Evolutionary conservation across 2,113 vertebrate genomes (phyloP).

Genomic region (Myiagra hebetior): DNA sequence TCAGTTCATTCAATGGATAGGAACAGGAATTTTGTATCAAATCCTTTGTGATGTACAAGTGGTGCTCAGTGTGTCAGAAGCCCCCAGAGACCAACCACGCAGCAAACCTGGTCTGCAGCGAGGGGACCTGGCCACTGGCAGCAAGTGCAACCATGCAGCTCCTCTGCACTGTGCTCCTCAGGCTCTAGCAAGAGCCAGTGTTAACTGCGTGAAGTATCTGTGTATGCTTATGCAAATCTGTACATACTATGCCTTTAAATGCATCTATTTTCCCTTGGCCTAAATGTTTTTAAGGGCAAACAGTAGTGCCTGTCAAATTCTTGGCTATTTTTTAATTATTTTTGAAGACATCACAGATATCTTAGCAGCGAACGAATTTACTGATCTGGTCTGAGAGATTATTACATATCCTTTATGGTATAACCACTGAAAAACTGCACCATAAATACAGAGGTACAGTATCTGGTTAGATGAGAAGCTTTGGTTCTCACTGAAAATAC

Average conservation of each 20-base stretch:
- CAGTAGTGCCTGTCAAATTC: rapidly evolving
- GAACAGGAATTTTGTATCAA: neutral
- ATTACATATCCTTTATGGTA: neutral
- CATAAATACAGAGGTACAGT: neutral
- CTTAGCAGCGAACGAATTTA: neutral
- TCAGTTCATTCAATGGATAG: neutral
- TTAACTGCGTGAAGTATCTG: neutral
- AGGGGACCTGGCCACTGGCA: neutral
- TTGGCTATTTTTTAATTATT: neutral
- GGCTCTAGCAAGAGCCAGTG: neutral
- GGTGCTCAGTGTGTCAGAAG: neutral
- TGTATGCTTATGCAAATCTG: neutral
- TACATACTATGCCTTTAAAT: neutral
- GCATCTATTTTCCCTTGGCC: neutral
- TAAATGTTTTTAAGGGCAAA: neutral
- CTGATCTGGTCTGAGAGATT: neutral
- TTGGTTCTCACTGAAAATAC: neutral
- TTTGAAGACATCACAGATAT: neutral
- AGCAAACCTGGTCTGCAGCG: rapidly evolving
- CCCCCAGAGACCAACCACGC: rapidly evolving
- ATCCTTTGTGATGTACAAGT: neutral
- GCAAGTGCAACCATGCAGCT: neutral
- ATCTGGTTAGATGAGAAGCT: neutral
- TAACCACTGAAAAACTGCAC: neutral
- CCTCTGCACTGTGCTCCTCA: neutral